Conservation (phyloP, 2,888 invertebrate species). For the Ophraella communa region DNA sequence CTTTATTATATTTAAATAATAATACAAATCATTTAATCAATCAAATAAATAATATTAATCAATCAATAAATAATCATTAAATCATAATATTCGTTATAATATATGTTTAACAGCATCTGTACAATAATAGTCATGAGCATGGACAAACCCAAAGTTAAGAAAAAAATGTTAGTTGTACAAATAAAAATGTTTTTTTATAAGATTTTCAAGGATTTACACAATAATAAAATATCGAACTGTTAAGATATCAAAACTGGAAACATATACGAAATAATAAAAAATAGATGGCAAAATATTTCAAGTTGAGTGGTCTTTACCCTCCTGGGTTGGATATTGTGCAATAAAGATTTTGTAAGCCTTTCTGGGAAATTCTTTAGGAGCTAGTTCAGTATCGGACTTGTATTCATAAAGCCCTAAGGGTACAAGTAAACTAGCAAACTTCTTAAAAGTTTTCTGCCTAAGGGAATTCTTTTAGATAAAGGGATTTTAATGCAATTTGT, state of each 20-base stretch:
- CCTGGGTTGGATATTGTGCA: constrained; percentile 50
- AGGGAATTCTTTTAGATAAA: neutral
- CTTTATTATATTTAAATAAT: too few relatives aligned
- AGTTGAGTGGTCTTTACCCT: constrained; percentile 41
- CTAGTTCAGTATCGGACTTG: constrained; percentile 16
- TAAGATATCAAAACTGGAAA: constrained; percentile 10
- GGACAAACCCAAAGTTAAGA: too few relatives aligned
- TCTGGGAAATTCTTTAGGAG: constrained; percentile 33
- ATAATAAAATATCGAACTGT: neutral
- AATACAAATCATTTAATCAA: too few relatives aligned
- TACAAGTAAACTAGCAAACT: neutral
- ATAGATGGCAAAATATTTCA: constrained; percentile 27
- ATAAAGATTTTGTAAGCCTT: constrained; percentile 48
- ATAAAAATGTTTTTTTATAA: neutral
- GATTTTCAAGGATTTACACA: neutral
- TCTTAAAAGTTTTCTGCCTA: neutral
- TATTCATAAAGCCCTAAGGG: neutral
- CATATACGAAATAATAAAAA: constrained; percentile 23
- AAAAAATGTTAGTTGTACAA: neutral
- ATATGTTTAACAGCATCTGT: too few relatives aligned
- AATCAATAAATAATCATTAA: too few relatives aligned
- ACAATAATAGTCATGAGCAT: too few relatives aligned
- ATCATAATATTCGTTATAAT: too few relatives aligned
- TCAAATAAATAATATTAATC: too few relatives aligned
- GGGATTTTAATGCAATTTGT: constrained; percentile 1